A percentile compares a stretch with the other conserved stretches of the same genome.
Conservation (phyloP, 2,888 invertebrate genomes). For the Drosophila dives region DNA sequence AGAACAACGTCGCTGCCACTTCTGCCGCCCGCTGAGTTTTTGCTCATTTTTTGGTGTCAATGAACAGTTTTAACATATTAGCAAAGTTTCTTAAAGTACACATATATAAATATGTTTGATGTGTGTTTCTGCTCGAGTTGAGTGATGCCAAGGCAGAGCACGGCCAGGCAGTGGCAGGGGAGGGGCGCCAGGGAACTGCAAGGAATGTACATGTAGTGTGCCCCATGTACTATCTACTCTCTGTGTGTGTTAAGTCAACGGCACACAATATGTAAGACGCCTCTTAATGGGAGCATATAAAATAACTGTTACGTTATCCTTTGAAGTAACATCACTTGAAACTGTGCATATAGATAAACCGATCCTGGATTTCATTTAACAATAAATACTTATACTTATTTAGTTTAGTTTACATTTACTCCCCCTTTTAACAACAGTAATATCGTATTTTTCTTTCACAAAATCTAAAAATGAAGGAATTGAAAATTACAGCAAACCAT, state of each 20-base stretch:
- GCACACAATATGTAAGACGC: conserved; percentile 57
- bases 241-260: conserved; percentile 53
- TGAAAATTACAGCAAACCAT: neutral
- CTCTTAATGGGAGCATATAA: conserved; percentile 39
- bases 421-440: neutral
- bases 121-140: conserved; percentile 54
- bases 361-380: neutral
- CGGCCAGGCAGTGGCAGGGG: neutral
- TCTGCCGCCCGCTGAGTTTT: conserved; percentile 45
- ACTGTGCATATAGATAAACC: neutral
- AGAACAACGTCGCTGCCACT: conserved; percentile 1
- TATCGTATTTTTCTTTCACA: neutral
- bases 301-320: conserved; percentile 20
- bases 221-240: conserved; percentile 11
- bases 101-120: conserved; percentile 73
- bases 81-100: conserved; percentile 81
- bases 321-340: conserved; percentile 2
- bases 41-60: conserved; percentile 80
- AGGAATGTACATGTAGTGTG: conserved; percentile 2
- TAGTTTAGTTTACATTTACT: no score
- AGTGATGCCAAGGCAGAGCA: conserved; percentile 8
- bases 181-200: neutral
- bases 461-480: neutral
- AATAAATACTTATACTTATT: neutral
- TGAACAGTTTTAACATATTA: conserved; percentile 81